Conservation (phyloP, 2,888 invertebrate genomes). For the Orthosia gothica region DNA sequence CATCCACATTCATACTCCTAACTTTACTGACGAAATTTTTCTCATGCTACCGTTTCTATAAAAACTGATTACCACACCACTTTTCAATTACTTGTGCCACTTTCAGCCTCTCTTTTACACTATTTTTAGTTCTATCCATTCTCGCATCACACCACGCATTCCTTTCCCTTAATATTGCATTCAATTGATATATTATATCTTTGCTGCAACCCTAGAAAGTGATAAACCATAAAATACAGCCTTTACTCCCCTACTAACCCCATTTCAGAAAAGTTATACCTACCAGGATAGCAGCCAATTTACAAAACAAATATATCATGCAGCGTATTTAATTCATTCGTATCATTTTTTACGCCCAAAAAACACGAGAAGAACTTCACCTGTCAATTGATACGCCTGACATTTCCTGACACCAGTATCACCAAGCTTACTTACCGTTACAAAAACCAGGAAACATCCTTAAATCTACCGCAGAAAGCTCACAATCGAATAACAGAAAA, state of each 20-base stretch:
- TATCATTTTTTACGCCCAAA: conserved; percentile 58
- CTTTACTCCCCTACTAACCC: not conserved
- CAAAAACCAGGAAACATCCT: conserved; percentile 14
- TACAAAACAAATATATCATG: conserved; percentile 57
- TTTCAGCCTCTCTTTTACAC: no score
- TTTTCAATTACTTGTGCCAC: no score
- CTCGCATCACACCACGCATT: no score
- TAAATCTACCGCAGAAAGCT: conserved; percentile 31
- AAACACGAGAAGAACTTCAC: conserved; percentile 62
- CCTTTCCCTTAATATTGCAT: no score
- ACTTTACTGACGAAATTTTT: no score
- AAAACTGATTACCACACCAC: no score
- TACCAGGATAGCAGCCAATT: conserved; percentile 19
- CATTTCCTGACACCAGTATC: conserved; percentile 69
- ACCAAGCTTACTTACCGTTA: conserved; percentile 32
- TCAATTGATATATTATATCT: no score
- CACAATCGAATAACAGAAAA: conserved; percentile 28
- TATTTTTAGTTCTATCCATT: no score
- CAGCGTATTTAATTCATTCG: conserved; percentile 50
- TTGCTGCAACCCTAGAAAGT: no score
- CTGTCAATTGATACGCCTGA: conserved; percentile 70
- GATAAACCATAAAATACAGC: no score
- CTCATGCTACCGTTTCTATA: no score
- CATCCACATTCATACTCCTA: no score
- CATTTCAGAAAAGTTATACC: not conserved